Percentiles rank a stretch among this genome's conserved stretches.
phyloP scores from a whole-genome alignment of 1,140 invertebrate species.

The Drosophila watanabei region DNA sequence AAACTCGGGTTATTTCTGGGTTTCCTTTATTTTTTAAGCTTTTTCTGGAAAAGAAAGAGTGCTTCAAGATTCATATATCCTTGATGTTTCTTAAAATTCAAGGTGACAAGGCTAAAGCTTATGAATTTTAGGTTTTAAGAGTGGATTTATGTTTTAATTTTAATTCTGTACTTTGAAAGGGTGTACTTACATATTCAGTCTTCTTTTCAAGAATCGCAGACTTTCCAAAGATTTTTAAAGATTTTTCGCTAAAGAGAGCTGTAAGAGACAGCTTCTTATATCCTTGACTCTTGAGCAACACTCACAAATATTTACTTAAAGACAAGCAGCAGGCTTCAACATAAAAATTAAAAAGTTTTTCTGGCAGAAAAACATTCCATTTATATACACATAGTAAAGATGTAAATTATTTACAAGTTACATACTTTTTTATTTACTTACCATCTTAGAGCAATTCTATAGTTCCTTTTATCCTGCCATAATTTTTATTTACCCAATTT shows the following conservation, averaged over 20 bases:
- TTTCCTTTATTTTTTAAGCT: no score
- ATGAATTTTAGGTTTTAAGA: background rate
- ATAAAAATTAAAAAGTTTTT: background rate
- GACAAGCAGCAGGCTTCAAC: background rate
- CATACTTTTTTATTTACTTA: no score
- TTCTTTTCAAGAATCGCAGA: background rate
- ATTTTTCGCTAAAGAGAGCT: background rate
- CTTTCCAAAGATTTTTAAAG: background rate
- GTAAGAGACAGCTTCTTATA: background rate
- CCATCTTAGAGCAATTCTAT: background rate
- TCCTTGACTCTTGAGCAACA: background rate
- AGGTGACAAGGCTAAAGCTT: background rate
- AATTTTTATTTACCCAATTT: conserved; percentile 48
- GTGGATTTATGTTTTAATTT: background rate
- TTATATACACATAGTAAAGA: background rate
- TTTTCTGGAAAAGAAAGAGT: background rate
- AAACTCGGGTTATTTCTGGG: background rate
- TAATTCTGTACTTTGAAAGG: no score
- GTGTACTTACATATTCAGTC: background rate
- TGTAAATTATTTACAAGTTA: background rate
- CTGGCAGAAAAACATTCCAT: background rate
- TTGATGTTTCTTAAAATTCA: background rate
- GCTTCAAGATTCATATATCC: background rate
- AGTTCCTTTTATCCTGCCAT: conserved; percentile 10
- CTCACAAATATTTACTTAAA: background rate